Conservation (phyloP, 2,113 vertebrate genomes). For the Notarius quadriscutis region DNA sequence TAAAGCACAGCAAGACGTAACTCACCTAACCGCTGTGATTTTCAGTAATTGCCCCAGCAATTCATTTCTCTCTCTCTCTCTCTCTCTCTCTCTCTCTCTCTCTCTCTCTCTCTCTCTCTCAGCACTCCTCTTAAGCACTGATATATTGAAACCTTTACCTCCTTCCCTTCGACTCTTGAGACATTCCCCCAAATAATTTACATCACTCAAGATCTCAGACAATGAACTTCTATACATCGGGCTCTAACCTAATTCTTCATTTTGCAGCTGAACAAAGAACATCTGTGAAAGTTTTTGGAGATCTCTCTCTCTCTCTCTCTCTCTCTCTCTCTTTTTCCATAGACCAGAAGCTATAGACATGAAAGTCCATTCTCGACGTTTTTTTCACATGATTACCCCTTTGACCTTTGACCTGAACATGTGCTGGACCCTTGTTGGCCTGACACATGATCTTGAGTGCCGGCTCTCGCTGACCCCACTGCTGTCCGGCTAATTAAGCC, state of each 20-base stretch:
- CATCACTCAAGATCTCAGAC: neutral
- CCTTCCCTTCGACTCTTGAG: constrained; percentile 1
- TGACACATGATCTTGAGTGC: constrained; percentile 25
- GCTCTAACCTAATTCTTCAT: neutral
- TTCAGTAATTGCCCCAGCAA: constrained; percentile 38
- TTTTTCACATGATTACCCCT: constrained; percentile 20
- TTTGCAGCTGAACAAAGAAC: constrained; percentile 1
- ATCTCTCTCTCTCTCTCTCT: neutral
- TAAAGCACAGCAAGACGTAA: constrained; percentile 34
- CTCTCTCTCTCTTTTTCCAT: neutral
- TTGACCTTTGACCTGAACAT: constrained; percentile 40
- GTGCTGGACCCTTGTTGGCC: constrained; percentile 31
- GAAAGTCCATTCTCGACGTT: constrained; percentile 19
- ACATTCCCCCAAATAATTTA: neutral
- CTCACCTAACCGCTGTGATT: constrained; percentile 36
- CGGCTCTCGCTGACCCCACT: constrained; percentile 16
- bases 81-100: neutral
- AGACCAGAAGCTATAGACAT: constrained; percentile 14
- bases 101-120: constrained; percentile 1
- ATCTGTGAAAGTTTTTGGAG: neutral
- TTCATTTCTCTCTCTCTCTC: constrained; percentile 24
- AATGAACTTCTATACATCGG: neutral
- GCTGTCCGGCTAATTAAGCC: constrained; percentile 42
- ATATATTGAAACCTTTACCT: constrained; percentile 36
- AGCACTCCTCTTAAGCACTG: constrained; percentile 14